Evolutionary conservation across 2,113 vertebrate species (phyloP).

Genomic region (Trachemys scripta): DNA sequence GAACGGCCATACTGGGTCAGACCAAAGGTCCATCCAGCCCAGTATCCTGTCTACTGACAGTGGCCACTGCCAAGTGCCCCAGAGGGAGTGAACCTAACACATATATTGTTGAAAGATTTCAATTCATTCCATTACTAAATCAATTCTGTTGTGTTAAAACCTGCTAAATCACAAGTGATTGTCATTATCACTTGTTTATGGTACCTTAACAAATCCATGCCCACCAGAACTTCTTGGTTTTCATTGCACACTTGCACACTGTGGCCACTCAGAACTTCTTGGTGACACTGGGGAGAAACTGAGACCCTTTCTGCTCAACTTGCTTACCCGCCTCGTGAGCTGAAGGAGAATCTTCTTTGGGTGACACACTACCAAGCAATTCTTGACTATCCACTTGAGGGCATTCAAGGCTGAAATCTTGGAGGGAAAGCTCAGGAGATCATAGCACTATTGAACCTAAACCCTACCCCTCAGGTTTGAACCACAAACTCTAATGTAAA

Average conservation of each 20-base stretch:
- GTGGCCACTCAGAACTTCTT: neutral
- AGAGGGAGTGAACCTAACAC: neutral
- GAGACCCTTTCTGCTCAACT: neutral
- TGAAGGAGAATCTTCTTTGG: neutral
- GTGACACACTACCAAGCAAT: neutral
- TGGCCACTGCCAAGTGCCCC: no score
- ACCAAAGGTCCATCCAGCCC: no score
- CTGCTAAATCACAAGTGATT: neutral
- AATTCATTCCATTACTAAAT: neutral
- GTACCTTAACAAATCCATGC: neutral
- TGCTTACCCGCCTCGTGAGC: neutral
- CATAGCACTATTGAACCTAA: neutral
- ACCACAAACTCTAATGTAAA: neutral
- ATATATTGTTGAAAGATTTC: neutral
- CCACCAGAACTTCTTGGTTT: neutral
- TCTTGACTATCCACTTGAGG: neutral
- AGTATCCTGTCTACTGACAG: no score
- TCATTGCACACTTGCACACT: accelerated
- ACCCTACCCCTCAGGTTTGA: neutral
- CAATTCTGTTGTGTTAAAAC: neutral
- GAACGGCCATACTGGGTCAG: no score
- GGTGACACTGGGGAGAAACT: no score
- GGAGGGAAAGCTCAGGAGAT: neutral
- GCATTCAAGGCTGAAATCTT: neutral
- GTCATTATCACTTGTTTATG: neutral